Evolutionary conservation across 2,888 invertebrate species (phyloP), one percentile per base, ranked within the genome.

Genomic region (Zootermopsis nevadensis): DNA sequence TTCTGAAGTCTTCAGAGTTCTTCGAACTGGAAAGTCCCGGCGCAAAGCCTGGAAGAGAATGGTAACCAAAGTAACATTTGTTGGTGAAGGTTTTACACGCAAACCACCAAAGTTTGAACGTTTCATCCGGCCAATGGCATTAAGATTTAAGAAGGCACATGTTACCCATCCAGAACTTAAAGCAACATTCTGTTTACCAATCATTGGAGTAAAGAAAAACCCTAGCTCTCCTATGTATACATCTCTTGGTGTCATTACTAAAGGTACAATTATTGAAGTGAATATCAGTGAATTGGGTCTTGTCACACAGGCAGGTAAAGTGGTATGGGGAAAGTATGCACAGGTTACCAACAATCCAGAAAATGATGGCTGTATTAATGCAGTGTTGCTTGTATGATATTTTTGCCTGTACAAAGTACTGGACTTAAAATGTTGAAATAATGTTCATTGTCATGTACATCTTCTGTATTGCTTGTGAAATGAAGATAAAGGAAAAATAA

Each of bases 321-420:
- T 99, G 77, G 98, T 99, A 0, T 99, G 99, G 99, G 99, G 99
- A 84, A 99, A 99, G 92, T 99, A 98, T 89, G 99, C 99, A 0
- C 99, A 99, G 90, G 99, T 99, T 30, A 99, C 99, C 0, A 99
- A 99, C 90, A 97, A 99, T 91, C 99, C 99, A 0, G 99, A 99
- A 90, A 99, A 99, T 91, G 99, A 99, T 92, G 99, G 99, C 30
- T 99, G 99, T 88, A 98, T 99, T 84, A 99, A 99, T 92, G 99
- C 99, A 88, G 97, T 99, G 84, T 92, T 99, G 85, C 92, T 99
- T 89, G 97, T 99, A 86, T 99, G 93, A 94, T 60, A 27, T 60
- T 60, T 10, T 15, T 48, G 48, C 15, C 12, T 48, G 1, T n/a
- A 6, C 0, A n/a, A 60, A 60, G 60, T 4, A 7, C 19, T 60